Conservation (phyloP, 2,888 invertebrate species). For the Julus scanicus region DNA sequence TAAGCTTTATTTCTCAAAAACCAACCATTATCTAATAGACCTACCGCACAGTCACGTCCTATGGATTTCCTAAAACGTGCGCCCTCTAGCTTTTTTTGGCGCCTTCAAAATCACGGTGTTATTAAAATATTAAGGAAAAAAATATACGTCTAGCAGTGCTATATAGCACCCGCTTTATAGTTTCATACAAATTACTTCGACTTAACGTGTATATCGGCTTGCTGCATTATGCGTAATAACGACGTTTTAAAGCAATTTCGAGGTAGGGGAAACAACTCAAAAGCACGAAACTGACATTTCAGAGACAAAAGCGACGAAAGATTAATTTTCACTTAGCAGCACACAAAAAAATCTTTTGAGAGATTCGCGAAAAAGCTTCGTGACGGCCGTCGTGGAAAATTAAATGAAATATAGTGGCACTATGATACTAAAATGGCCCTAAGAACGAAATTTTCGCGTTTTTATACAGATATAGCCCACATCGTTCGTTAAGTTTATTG, state of each 20-base stretch:
- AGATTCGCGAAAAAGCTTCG: slow-evolving; percentile 14
- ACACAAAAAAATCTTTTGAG: neutral
- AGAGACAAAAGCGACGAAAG: slow-evolving; percentile 21
- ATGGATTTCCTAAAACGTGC: neutral
- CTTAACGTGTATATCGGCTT: neutral
- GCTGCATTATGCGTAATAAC: neutral
- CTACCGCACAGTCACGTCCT: neutral
- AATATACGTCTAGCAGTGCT: neutral
- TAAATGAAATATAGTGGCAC: too few relatives aligned
- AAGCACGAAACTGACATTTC: neutral
- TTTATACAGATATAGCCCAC: too few relatives aligned
- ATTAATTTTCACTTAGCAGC: neutral
- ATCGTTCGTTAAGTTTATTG: too few relatives aligned
- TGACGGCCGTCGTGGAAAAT: too few relatives aligned
- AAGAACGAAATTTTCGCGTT: too few relatives aligned
- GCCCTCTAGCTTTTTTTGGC: neutral
- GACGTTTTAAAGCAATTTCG: slow-evolving; percentile 12
- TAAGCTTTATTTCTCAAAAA: neutral
- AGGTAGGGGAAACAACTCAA: neutral
- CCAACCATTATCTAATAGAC: neutral
- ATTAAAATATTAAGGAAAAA: neutral
- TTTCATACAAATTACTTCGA: slow-evolving; percentile 3
- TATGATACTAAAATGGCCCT: too few relatives aligned
- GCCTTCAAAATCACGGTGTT: neutral
- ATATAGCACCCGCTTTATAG: neutral